Base-by-base conservation (phyloP, 2,797 vertebrate species). In the Brachyrhaphis roseni region DNA sequence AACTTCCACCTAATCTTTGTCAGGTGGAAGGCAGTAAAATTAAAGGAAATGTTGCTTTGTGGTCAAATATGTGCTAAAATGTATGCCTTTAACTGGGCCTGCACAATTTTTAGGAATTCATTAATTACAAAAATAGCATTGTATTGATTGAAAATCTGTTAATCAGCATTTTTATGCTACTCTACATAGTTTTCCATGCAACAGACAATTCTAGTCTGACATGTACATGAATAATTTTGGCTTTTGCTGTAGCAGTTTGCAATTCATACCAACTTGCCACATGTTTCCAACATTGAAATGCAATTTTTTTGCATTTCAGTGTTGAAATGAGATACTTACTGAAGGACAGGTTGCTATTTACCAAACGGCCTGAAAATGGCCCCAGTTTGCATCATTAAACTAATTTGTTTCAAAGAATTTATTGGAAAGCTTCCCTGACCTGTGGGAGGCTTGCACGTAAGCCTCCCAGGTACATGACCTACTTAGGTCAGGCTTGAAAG, bases 311-410 rank as follows among this genome's bases (percentile, higher is more conserved):
- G 20, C n/a, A n/a, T n/a, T n/a, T n/a, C n/a, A n/a, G n/a, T n/a
- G n/a, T n/a, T n/a, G n/a, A n/a, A 41, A 43, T 26, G 20, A n/a
- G 23, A 1, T 15, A 39, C 8, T 23, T 39, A 23, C 34, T 66
- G 8, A 15, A 66, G 20, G 62, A 39, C 16, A 10, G 3, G 34
- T 39, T 66, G 20, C 18, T 39, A 23, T 41, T 26, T 13, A n/a
- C 23, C 66, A 41, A 68, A 68, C 11, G 3, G 4, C 64, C 39
- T 13, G 7, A 12, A 68, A 66, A 68, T 12, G 10, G 1, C 36
- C 64, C 64, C 8, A 23, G 39, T 71, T 45, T 71, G 41, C 39
- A 71, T 45, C 41, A 45, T n/a, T 71, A 45, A 71, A 71, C 68
- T 70, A 64, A 8, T 20, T 36, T 66, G 51, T 66, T 39, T 64